phyloP scores from a whole-genome alignment of 2,113 vertebrate species.

The Tupaia tana region DNA sequence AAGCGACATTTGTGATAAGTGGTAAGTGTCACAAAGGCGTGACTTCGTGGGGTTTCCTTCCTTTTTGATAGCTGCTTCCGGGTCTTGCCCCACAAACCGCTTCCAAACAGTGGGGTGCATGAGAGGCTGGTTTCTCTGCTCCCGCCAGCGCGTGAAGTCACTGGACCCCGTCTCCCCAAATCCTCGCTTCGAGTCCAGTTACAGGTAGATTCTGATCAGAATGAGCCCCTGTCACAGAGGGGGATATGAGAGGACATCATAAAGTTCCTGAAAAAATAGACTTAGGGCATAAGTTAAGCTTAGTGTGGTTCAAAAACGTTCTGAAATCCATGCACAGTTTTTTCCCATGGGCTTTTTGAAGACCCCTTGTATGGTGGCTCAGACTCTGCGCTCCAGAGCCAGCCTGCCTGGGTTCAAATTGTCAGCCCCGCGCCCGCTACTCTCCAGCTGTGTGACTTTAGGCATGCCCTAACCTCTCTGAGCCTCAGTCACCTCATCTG shows the following conservation, averaged over 20 bases:
- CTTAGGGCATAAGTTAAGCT: too few species aligned
- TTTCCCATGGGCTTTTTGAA: too few species aligned
- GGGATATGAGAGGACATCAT: too few species aligned
- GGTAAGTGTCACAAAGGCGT: neutral
- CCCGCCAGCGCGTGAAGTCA: neutral
- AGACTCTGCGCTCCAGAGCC: neutral
- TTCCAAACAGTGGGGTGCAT: neutral
- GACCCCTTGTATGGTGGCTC: too few species aligned
- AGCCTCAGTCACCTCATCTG: too few species aligned
- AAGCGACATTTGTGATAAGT: neutral
- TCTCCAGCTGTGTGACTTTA: neutral
- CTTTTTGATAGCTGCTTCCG: neutral
- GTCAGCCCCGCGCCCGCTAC: neutral
- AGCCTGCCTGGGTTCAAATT: neutral
- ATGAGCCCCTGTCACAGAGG: neutral
- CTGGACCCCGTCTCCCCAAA: neutral
- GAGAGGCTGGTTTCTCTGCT: neutral
- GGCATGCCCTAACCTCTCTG: neutral
- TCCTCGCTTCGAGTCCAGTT: neutral
- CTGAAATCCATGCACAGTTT: too few species aligned
- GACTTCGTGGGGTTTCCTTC: neutral
- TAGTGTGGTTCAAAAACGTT: too few species aligned
- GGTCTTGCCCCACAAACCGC: neutral
- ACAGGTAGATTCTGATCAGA: neutral
- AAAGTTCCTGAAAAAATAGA: too few species aligned